Base-by-base conservation (phyloP, 2,797 vertebrate species). In the Astyanax mexicanus region DNA sequence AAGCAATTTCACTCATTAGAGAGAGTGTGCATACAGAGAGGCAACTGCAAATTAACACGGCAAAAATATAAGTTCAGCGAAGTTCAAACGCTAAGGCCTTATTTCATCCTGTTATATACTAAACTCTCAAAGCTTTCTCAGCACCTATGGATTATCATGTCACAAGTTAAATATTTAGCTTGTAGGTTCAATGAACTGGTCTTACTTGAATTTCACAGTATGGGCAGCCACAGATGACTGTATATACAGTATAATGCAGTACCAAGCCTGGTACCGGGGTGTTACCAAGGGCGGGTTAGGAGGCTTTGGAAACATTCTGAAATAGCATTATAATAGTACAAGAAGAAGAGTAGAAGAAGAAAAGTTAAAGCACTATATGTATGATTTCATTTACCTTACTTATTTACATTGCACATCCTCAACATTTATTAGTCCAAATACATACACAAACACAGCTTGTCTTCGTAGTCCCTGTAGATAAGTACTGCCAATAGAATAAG, bases 1-100 rank as follows among this genome's bases (percentile, higher is more conserved):
- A 92, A 92, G 91, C 91, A 90, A 87, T 90, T 89, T 90, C 81
- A 78, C 86, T 91, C 91, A 92, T 93, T 92, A 92, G 88, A 86
- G 86, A 88, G 85, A 82, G 77, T 80, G 75, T 78, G 84, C 87
- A 65, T 40, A 76, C 61, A 75, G 80, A 8, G 81, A 84, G 87
- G 80, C 74, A 83, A 84, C 40, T 75, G 76, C 79, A 78, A 44
- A 77, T 74, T 75, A 74, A 75, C 84, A 69, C 37, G 64, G 80
- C 80, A 77, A 9, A 68, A 68, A 74, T 75, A 42, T 68, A 72
- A 79, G 82, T 57, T 81, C 65, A 64, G 35, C 54, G 47, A 21
- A 38, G 52, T 70, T 61, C 69, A 68, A 45, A 75, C 27, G 74
- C 61, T 29, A 78, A 76, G 19, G 62, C 47, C 77, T 27, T 19